A percentile compares a stretch with the other conserved stretches of the same genome.
phyloP scores from a whole-genome alignment of 1,140 invertebrate genomes.

The Brachionus sp. region DNA sequence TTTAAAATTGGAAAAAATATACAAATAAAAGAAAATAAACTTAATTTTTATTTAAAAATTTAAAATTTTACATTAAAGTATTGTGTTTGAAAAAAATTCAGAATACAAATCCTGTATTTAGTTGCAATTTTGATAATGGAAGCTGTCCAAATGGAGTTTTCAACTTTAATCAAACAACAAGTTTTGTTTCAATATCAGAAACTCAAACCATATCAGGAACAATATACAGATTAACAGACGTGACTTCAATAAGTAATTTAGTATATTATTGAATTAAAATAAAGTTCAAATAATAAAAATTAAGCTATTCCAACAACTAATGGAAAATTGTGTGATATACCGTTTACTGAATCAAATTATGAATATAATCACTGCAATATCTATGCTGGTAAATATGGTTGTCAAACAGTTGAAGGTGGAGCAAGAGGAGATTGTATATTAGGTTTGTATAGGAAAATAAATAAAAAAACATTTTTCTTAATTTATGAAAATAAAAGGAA shows the following conservation, averaged over 20 bases:
- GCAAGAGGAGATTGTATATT: not conserved
- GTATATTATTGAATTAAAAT: not conserved
- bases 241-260: not conserved
- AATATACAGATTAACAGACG: not conserved
- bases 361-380: constrained; percentile 5
- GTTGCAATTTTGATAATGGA: not conserved
- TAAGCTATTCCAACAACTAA: not conserved
- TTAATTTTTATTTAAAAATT: not conserved
- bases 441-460: not conserved
- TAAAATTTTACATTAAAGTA: not conserved
- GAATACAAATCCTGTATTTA: not conserved
- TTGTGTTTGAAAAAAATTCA: not conserved
- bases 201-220: not conserved
- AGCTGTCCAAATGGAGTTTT: not conserved
- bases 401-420: not conserved
- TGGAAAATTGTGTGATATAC: not conserved
- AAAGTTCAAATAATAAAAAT: not conserved
- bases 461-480: not conserved
- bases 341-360: not conserved
- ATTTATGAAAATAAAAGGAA: constrained; percentile 6
- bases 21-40: not conserved
- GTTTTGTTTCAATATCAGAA: not conserved
- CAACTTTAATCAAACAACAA: not conserved
- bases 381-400: not conserved
- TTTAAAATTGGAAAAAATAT: not conserved